Conservation (phyloP, 2,113 vertebrate species). For the Neofelis nebulosa region DNA sequence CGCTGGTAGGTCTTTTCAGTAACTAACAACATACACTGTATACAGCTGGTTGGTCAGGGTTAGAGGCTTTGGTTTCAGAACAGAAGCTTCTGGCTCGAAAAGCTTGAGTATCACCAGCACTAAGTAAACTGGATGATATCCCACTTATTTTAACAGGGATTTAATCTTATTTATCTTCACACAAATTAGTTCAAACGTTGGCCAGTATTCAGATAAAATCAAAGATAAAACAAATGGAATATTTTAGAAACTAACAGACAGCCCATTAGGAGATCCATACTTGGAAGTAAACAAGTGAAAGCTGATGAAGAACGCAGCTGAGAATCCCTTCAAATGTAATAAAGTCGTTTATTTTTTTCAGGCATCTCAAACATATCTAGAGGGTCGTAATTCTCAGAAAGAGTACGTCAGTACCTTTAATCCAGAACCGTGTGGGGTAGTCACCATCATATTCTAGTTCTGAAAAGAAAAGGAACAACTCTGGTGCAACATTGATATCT, state of each 20-base stretch:
- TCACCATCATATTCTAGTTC: background rate
- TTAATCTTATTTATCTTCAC: background rate
- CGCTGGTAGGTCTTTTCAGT: too few species aligned
- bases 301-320: accelerated
- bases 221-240: too few species aligned
- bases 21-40: too few species aligned
- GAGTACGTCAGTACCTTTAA: background rate
- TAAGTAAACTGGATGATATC: background rate
- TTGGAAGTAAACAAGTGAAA: background rate
- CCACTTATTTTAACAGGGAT: background rate
- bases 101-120: background rate
- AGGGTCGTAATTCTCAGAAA: background rate
- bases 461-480: background rate
- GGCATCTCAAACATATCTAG: background rate
- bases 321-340: background rate
- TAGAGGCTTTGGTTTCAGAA: background rate
- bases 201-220: background rate
- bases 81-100: background rate
- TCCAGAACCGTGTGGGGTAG: background rate
- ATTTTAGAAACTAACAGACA: background rate
- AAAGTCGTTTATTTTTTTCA: background rate
- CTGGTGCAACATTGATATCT: background rate
- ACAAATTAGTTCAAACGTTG: background rate
- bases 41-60: background rate
- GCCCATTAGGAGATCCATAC: background rate